Base-by-base conservation (phyloP, 2,888 invertebrate species). In the Clitarchus hookeri region DNA sequence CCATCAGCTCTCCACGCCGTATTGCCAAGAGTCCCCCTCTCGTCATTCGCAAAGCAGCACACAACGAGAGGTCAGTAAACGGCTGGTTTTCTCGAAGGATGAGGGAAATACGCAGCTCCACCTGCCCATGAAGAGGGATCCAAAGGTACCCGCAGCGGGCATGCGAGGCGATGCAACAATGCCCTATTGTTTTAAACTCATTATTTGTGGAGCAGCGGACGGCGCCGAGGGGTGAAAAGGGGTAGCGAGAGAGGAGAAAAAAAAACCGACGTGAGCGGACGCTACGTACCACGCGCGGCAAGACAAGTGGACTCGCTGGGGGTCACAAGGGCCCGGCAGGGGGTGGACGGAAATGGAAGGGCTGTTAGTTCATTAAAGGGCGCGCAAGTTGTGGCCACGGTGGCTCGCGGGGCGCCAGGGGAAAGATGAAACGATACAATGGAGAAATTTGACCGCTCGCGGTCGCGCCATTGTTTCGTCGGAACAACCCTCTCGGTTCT, bases 141-240 rank as follows among this genome's bases (percentile, higher is more conserved):
- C 8, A 19, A 65, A 65, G 19, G 65, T n/a, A 65, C 23, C 65
- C 82, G 11, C 82, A 2, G 19, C 12, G 36, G 3, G 44, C 79
- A 79, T 25, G 23, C 79, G 79, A 25, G 23, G 16, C 13, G 65
- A 65, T 36, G 23, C 82, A 82, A 82, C 82, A 82, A 82, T 82
- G 44, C 82, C 36, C 82, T 23, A 82, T 82, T 82, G 82, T 82
- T 82, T 82, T 44, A 82, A 82, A 82, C 36, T 82, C 82, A 82
- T 82, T 82, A 82, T 82, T 82, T 82, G 82, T 82, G n/a, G 82
- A 82, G 44, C 16, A 36, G 27, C 27, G 27, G 26, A 13, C 79
- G 36, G 36, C 26, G 27, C 19, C 53, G 53, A 36, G 36, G 36
- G 36, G 36, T 36, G 36, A 36, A 48, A 65, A 65, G 16, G 19